Conservation (phyloP, 2,797 vertebrate genomes). For the Peromyscus nudipes region DNA sequence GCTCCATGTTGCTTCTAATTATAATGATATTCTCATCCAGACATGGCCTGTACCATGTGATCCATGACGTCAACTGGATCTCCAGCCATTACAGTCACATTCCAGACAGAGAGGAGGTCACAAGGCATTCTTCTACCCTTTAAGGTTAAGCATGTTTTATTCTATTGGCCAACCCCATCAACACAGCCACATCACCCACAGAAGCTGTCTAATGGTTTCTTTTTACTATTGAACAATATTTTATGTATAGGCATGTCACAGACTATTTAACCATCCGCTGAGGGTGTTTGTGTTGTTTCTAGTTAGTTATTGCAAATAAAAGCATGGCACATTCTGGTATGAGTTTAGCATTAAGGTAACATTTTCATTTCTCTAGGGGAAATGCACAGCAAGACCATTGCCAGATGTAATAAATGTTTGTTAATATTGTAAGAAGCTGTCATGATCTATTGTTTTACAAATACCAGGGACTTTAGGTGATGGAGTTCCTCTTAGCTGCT, state of each 20-base stretch:
- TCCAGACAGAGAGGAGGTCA: not conserved
- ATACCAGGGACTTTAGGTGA: not conserved
- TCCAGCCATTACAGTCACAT: not conserved
- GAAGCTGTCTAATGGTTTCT: not conserved
- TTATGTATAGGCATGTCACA: not conserved
- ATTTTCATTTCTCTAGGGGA: not conserved
- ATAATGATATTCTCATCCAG: not conserved
- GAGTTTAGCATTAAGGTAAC: not conserved
- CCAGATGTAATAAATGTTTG: not conserved
- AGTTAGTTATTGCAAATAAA: not conserved
- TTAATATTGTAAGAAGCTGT: not conserved
- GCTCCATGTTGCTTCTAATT: not conserved
- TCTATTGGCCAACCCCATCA: not conserved
- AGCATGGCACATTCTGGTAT: not conserved
- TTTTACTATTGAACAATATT: not conserved
- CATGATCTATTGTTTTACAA: not conserved
- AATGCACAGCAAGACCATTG: not conserved
- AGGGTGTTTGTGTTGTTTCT: not conserved
- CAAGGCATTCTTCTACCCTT: not conserved
- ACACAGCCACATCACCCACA: not conserved
- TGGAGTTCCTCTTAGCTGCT: not conserved
- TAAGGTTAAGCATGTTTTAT: not conserved
- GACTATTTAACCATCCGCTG: not conserved
- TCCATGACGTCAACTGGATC: not conserved
- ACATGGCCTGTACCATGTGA: not conserved